Percentiles rank a stretch among this genome's conserved stretches.
phyloP scores from a whole-genome alignment of 2,797 vertebrate species.

The Labroides dimidiatus region DNA sequence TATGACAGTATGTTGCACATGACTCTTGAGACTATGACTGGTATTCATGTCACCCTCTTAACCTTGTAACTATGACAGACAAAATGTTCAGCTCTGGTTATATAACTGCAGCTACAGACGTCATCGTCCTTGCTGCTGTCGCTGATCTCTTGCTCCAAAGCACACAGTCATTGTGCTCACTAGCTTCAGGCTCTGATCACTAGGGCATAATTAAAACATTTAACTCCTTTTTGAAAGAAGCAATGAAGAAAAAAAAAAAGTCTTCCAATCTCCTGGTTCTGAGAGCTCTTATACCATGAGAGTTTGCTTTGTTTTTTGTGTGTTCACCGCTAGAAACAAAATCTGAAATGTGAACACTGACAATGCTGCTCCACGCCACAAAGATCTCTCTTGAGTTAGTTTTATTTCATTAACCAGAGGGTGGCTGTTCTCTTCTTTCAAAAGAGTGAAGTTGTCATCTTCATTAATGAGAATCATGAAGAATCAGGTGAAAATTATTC shows the following conservation, averaged over 20 bases:
- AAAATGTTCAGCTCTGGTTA: slow-evolving; percentile 82
- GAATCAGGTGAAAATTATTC: slow-evolving; percentile 18
- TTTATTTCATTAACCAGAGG: not conserved
- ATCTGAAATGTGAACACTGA: slow-evolving; percentile 14
- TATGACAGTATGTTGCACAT: slow-evolving; percentile 70
- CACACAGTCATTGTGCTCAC: slow-evolving; percentile 68
- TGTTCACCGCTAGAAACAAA: slow-evolving; percentile 26
- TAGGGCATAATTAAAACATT: slow-evolving; percentile 65
- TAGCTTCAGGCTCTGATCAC: slow-evolving; percentile 65
- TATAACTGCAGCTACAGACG: slow-evolving; percentile 77
- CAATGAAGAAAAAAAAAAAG: not conserved
- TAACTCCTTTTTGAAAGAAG: slow-evolving; percentile 37
- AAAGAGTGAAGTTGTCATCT: not conserved
- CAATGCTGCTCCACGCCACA: not conserved
- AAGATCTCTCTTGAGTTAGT: slow-evolving; percentile 6
- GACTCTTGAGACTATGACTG: slow-evolving; percentile 76
- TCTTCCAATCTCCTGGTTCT: slow-evolving; percentile 11
- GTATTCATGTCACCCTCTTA: slow-evolving; percentile 80
- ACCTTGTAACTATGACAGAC: slow-evolving; percentile 82
- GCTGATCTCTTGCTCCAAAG: slow-evolving; percentile 71
- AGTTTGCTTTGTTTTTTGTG: slow-evolving; percentile 14
- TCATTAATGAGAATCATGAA: slow-evolving; percentile 8
- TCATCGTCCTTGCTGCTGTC: slow-evolving; percentile 72
- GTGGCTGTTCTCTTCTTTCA: slow-evolving; percentile 5
- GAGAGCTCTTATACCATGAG: slow-evolving; percentile 2